Base-by-base conservation (phyloP, 1,140 invertebrate species). In the Mya arenaria region DNA sequence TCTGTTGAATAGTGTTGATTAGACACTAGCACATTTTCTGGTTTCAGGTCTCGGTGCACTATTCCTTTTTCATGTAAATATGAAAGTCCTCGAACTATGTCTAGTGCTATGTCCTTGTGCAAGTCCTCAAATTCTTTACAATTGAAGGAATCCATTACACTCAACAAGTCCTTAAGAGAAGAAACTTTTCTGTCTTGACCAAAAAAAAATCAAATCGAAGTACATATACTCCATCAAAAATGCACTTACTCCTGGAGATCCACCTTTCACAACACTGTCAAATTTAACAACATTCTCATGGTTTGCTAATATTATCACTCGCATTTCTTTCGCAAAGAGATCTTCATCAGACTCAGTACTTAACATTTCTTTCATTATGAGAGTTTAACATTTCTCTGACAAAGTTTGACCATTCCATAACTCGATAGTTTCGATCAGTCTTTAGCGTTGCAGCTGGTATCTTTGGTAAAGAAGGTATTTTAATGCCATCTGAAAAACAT, bases 21-120 rank as follows among this genome's bases (percentile, higher is more conserved):
- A 36, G 69, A 72, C 34, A 72, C 69, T n/a, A 72, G 37, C 34
- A 72, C 58, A 36, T 72, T 72, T 72, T 4, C 69, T 56, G 69
- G 69, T 72, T 72, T 72, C 25, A 72, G 32, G 52, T 72, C 69
- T 15, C 69, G 15, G 39, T 72, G 69, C 37, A 56, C 69, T 36
- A 72, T 36, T 56, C 58, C 52, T 56, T 72, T 72, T 10, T 36
- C n/a, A 36, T 72, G 69, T 15, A 72, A 55, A 72, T 15, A 72
- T 4, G 52, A 4, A 37, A 72, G 52, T 34, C 69, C 69, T 36
- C 32, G 55, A 5, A 32, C 37, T 36, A 72, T 58, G 58, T 72
- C 69, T 5, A 8, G 32, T 56, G 69, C 69, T 56, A 72, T 72
- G 15, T 56, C 58, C 32, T 15, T 36, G 17, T 28, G 69, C 55